These are phyloP conservation scores for Acanthurus leucopareius DNA, from an alignment of 2,797 vertebrate species.

Conservation along the genomic window DNA sequence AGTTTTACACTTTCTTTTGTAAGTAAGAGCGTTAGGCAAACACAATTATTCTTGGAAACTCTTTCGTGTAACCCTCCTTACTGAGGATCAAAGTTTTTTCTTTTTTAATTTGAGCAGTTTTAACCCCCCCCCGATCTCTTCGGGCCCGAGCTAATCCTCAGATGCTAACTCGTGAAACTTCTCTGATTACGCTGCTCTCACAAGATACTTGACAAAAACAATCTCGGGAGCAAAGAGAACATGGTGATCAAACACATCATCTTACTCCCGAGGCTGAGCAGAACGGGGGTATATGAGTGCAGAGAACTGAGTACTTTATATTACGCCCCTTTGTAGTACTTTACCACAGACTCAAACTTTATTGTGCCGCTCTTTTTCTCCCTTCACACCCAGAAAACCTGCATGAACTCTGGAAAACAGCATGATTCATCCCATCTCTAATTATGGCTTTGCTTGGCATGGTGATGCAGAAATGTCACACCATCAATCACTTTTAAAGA, in stretches of 20 bases:
- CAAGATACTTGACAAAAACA: slow-evolving; percentile 62
- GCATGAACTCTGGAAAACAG: slow-evolving; percentile 16
- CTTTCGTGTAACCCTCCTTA: slow-evolving; percentile 57
- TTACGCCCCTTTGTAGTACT: slow-evolving; percentile 33
- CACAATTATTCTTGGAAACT: slow-evolving; percentile 72
- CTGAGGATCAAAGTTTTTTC: slow-evolving; percentile 68
- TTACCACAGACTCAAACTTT: slow-evolving; percentile 48
- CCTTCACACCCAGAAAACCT: slow-evolving; percentile 30
- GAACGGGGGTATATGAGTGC: slow-evolving; percentile 18
- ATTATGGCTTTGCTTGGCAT: slow-evolving; percentile 43
- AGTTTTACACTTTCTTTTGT: slow-evolving; percentile 51
- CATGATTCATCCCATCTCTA: slow-evolving; percentile 53
- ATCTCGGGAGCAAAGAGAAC: slow-evolving; percentile 52
- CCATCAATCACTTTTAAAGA: slow-evolving; percentile 56
- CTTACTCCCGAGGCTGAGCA: slow-evolving; percentile 46
- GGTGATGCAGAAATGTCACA: slow-evolving; percentile 56
- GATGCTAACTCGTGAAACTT: slow-evolving; percentile 59
- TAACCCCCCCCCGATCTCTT: slow-evolving; percentile 50
- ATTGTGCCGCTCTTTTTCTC: slow-evolving; percentile 16
- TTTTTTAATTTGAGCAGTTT: slow-evolving; percentile 68
- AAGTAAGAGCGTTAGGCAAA: slow-evolving; percentile 51
- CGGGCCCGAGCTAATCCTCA: slow-evolving; percentile 51
- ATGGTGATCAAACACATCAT: slow-evolving; percentile 56
- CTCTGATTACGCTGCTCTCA: slow-evolving; percentile 62
- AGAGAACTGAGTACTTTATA: slow-evolving; percentile 33